Percentiles rank a stretch among this genome's conserved stretches.
Evolutionary conservation across 2,113 vertebrate species (phyloP).

Genomic region (Lepisosteus osseus): DNA sequence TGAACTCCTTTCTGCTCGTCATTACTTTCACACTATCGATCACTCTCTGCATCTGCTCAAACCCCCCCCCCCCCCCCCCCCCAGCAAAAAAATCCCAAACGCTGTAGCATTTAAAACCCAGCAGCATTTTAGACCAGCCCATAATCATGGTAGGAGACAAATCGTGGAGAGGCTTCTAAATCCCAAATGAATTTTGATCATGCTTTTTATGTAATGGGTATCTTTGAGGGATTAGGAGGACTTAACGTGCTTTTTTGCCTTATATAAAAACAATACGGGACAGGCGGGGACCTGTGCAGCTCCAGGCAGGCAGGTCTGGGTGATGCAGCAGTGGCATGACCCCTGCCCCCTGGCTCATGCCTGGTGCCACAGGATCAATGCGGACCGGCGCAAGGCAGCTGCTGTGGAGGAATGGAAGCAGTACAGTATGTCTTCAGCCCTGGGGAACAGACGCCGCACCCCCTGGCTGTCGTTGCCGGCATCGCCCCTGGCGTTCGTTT

Average conservation of each 20-base stretch:
- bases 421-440: neutral
- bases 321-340: too few relatives aligned
- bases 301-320: too few relatives aligned
- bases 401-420: neutral
- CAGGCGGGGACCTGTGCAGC: too few relatives aligned
- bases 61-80: neutral
- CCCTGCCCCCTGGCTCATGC: too few relatives aligned
- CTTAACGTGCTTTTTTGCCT: neutral
- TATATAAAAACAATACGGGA: neutral
- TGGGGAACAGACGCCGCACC: too few relatives aligned
- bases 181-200: neutral
- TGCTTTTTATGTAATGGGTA: constrained; percentile 5
- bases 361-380: too few relatives aligned
- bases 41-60: neutral
- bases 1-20: neutral
- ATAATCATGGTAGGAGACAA: constrained; percentile 14
- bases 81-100: neutral
- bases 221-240: neutral
- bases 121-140: constrained; percentile 11
- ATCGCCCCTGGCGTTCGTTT: too few relatives aligned
- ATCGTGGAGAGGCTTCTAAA: neutral
- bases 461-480: too few relatives aligned
- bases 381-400: neutral
- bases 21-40: neutral
- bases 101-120: neutral